Conservation (phyloP, 2,113 vertebrate species). For the Tyto alba region DNA sequence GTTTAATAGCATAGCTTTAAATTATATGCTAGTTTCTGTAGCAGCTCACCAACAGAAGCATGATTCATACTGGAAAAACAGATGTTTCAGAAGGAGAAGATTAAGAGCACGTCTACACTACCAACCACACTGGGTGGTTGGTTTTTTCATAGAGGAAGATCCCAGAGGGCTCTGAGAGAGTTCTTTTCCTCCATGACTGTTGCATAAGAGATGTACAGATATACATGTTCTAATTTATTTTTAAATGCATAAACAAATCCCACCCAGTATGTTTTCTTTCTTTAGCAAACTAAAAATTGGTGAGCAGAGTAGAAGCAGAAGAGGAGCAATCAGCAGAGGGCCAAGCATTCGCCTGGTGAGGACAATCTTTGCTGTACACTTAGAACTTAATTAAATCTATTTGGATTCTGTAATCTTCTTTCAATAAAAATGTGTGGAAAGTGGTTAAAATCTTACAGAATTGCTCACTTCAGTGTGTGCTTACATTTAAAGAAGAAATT, state of each 20-base stretch:
- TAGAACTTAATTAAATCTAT: background rate
- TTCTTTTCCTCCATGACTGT: background rate
- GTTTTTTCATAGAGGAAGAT: background rate
- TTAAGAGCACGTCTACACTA: background rate
- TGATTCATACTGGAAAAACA: background rate
- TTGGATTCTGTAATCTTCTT: background rate
- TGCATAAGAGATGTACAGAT: background rate
- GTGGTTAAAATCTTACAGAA: background rate
- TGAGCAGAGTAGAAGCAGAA: background rate
- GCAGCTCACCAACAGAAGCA: background rate
- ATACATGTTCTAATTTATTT: background rate
- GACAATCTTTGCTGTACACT: background rate
- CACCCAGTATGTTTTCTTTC: background rate
- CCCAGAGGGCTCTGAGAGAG: background rate
- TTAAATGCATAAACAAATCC: background rate
- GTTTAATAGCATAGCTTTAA: background rate
- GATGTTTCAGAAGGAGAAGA: background rate
- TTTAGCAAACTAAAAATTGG: background rate
- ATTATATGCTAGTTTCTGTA: background rate
- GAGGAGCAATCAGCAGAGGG: background rate
- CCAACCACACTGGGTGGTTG: accelerated
- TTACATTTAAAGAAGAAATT: background rate
- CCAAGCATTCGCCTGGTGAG: no score
- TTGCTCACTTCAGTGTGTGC: accelerated
- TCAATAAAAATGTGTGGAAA: background rate